Evolutionary conservation across 2,797 vertebrate genomes (phyloP).

Genomic region (Meda fulgida): DNA sequence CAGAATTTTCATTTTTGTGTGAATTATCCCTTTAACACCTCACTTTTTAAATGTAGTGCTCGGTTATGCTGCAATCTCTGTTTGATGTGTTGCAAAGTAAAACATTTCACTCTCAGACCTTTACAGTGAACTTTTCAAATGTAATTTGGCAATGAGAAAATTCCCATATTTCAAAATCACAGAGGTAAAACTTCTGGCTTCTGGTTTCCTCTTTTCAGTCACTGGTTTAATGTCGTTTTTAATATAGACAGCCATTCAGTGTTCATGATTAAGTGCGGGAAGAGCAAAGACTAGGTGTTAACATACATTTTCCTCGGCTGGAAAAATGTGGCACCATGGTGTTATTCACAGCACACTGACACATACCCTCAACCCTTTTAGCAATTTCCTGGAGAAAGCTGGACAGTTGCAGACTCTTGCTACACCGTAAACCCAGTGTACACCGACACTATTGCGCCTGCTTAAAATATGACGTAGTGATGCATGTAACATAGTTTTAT

Average conservation of each 20-base stretch:
- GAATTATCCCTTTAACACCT: neutral
- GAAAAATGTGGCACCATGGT: slow-evolving; percentile 59
- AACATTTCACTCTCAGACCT: neutral
- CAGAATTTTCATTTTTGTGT: neutral
- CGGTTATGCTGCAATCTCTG: neutral
- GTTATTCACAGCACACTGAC: slow-evolving; percentile 46
- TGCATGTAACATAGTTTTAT: too few relatives aligned
- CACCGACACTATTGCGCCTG: neutral
- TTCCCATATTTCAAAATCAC: neutral
- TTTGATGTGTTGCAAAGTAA: neutral
- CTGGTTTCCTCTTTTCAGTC: neutral
- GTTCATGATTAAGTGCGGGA: slow-evolving; percentile 61
- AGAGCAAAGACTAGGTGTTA: slow-evolving; percentile 63
- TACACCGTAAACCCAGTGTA: slow-evolving; percentile 24
- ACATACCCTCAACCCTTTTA: slow-evolving; percentile 36
- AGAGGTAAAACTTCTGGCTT: neutral
- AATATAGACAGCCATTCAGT: slow-evolving; percentile 12
- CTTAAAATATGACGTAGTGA: neutral
- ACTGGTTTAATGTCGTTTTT: neutral
- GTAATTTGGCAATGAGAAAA: neutral
- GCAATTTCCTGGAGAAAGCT: slow-evolving; percentile 44
- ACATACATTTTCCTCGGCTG: slow-evolving; percentile 65
- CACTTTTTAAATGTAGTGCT: neutral
- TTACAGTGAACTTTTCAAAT: neutral
- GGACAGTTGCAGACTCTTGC: slow-evolving; percentile 22